Percentiles rank a stretch among this genome's conserved stretches.
phyloP scores from a whole-genome alignment of 2,888 invertebrate genomes.

The Oegoconia quadripuncta region DNA sequence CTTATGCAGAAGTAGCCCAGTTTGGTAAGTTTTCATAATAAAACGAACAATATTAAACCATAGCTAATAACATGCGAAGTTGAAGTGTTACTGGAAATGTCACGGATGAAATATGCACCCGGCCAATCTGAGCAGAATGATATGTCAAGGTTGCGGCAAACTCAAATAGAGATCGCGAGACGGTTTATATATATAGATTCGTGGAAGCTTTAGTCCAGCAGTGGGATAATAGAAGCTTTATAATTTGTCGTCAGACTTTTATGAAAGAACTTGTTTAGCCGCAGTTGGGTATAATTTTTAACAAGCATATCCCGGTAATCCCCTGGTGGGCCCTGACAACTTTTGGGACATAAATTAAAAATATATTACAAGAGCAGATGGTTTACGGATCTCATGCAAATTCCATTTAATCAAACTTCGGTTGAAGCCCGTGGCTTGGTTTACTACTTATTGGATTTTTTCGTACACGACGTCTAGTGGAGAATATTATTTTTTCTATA shows the following conservation, averaged over 20 bases:
- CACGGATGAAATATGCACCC: no score
- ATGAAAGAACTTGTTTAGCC: constrained; percentile 33
- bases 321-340: constrained; percentile 46
- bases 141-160: no score
- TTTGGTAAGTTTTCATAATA: constrained; percentile 15
- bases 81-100: no score
- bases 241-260: no score
- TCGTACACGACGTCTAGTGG: constrained; percentile 24
- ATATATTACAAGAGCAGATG: constrained; percentile 68
- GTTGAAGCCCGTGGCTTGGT: constrained; percentile 21
- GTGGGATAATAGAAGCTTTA: no score
- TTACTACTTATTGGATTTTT: constrained; percentile 49
- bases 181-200: no score
- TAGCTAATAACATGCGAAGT: no score
- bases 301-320: constrained; percentile 39
- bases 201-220: no score
- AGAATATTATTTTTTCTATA: no score
- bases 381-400: constrained; percentile 58
- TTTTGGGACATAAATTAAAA: constrained; percentile 72
- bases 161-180: no score
- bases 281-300: constrained; percentile 45
- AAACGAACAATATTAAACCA: background rate
- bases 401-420: constrained; percentile 66
- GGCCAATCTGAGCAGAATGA: no score
- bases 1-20: no score